Percentiles rank a stretch among this genome's conserved stretches.
Conservation (phyloP, 2,888 invertebrate species). For the Xestia rhomboidea region DNA sequence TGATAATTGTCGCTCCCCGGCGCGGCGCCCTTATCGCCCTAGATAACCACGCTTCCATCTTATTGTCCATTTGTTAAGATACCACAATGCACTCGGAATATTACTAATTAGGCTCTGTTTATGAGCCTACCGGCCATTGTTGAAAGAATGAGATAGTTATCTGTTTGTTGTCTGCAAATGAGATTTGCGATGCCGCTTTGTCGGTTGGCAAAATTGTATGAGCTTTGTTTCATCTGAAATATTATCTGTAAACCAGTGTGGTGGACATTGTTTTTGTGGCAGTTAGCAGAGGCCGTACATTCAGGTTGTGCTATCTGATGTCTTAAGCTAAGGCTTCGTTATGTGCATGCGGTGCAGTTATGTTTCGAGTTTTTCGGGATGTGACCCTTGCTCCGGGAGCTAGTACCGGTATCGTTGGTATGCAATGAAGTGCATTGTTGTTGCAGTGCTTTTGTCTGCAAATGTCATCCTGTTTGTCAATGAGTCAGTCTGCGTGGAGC, state of each 20-base stretch:
- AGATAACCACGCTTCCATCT: conserved; percentile 88
- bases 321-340: conserved; percentile 67
- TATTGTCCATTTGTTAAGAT: conserved; percentile 87
- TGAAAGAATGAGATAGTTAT: conserved; percentile 90
- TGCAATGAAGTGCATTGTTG: conserved; percentile 45
- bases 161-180: conserved; percentile 88
- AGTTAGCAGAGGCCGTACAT: conserved; percentile 65
- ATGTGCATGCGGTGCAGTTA: conserved; percentile 62
- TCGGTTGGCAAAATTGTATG: conserved; percentile 86
- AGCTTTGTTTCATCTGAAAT: conserved; percentile 88
- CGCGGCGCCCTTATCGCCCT: conserved; percentile 87
- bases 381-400: conserved; percentile 67
- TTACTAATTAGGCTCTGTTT: conserved; percentile 90
- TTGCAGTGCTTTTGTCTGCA: conserved; percentile 18
- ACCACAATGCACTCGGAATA: conserved; percentile 89
- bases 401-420: conserved; percentile 46
- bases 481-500: no score
- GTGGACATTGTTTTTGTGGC: conserved; percentile 78
- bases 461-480: conserved; percentile 9
- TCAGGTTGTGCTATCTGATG: conserved; percentile 79
- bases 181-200: conserved; percentile 90
- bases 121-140: conserved; percentile 89
- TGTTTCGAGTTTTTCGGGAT: conserved; percentile 68
- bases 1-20: conserved; percentile 88
- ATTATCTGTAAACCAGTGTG: conserved; percentile 78